Evolutionary conservation across 2,888 invertebrate species (phyloP).

Genomic region (Balanococcus diminutus): DNA sequence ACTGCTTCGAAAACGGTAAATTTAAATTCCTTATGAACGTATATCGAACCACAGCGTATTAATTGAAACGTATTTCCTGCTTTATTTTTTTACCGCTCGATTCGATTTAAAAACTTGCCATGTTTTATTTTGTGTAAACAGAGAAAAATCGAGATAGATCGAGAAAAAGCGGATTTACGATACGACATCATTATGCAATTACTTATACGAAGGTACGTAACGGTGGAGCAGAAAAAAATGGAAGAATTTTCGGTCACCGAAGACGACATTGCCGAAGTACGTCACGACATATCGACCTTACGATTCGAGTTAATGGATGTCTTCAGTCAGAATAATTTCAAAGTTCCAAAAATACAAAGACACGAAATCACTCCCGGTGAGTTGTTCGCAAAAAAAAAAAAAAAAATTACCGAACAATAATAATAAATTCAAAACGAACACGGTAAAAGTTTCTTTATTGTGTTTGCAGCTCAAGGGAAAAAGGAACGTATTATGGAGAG

Average conservation of each 20-base stretch:
- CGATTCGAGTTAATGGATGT: conserved; percentile 92
- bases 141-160: conserved; percentile 70
- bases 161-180: conserved; percentile 72
- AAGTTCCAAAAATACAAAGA: conserved; percentile 73
- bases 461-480: conserved; percentile 65
- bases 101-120: not conserved
- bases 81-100: not conserved
- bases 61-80: conserved; percentile 20
- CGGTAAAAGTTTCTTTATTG: not conserved
- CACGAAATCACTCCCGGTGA: conserved; percentile 71
- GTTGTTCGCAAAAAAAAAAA: not conserved
- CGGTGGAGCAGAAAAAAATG: conserved; percentile 83
- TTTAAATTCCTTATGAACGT: not conserved
- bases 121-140: not conserved
- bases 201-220: conserved; percentile 87
- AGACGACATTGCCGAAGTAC: conserved; percentile 97
- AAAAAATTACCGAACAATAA: not conserved
- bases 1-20: conserved; percentile 70
- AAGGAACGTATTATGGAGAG: conserved; percentile 87
- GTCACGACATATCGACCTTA: conserved; percentile 95
- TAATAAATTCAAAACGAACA: not conserved
- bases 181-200: conserved; percentile 87
- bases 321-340: conserved; percentile 85
- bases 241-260: conserved; percentile 93
- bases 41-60: not conserved